Percentiles rank a stretch among this genome's conserved stretches.
Evolutionary conservation across 2,797 vertebrate species (phyloP).

Genomic region (Urophycis tenuis): DNA sequence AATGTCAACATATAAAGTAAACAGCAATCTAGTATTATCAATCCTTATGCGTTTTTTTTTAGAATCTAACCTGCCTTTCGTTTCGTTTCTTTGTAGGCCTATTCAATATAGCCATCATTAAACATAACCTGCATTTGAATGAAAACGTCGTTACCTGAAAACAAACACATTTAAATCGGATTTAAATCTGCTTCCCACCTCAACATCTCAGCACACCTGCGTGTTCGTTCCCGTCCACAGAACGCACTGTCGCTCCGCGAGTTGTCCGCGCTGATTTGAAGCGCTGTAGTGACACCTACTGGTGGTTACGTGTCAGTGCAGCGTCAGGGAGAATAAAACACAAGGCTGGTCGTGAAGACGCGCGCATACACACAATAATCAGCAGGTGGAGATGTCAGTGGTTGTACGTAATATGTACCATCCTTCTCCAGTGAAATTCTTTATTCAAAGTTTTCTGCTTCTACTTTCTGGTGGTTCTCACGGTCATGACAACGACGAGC

Average conservation of each 20-base stretch:
- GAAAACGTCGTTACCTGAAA: background rate
- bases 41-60: background rate
- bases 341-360: background rate
- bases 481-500: no score
- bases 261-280: background rate
- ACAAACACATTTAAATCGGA: background rate
- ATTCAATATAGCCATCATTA: background rate
- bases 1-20: background rate
- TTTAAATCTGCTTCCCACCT: background rate
- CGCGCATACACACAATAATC: background rate
- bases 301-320: background rate
- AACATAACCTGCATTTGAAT: background rate
- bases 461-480: no score
- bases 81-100: background rate
- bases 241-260: background rate
- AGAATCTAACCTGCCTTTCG: background rate
- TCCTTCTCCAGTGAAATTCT: background rate
- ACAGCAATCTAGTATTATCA: background rate
- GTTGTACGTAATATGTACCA: background rate
- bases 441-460: no score
- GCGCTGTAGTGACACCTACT: background rate
- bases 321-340: background rate
- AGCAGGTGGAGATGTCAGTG: background rate
- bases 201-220: background rate
- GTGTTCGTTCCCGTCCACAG: background rate